Base-by-base conservation (phyloP, 92 coral and sea anemone species). In the Micromussa lordhowensis region DNA sequence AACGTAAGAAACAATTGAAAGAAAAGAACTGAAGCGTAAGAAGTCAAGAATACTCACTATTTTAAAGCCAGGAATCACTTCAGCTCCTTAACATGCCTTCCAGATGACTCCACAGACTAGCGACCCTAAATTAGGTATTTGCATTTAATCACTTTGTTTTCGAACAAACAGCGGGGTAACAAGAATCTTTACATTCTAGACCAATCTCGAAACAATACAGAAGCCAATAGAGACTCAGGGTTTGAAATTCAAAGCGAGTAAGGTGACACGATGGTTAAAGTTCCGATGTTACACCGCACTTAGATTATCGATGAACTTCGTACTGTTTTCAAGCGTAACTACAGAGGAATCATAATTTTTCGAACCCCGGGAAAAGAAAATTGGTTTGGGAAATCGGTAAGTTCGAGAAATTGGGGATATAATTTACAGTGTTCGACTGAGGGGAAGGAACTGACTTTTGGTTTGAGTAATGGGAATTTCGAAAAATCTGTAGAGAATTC, bases 71-170 rank as follows among this genome's bases (percentile, higher is more conserved):
- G 1, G 76, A 71, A 71, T 30, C 16, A 36, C 18, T 5, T 19
- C 38, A 18, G 49, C 49, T 21, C 78, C 38, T 73, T 22, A 36
- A 35, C 51, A 4, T n/a, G 26, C 19, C 51, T 2, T 24, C 24
- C 12, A 21, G 26, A 24, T 73, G 78, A 21, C 49, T 15, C 49
- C 28, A 24, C 28, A 22, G 78, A 73, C 78, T 73, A 28, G 22
- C 4, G 51, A 36, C 28, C n/a, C 34, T 19, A 5, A 14, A 6
- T 4, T n/a, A 5, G 78, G 53, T 18, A 22, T 73, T 18, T 22
- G 49, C 51, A 66, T 66, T 66, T 66, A 26, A 66, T 66, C 71
- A 66, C 35, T 29, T 78, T 80, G 54, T 32, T 80, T 80, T 80
- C 16, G 30, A 59, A 3, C 32, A 58, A 81, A n/a, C 76, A 82